Percentiles rank a stretch among this genome's conserved stretches.
phyloP scores from a whole-genome alignment of 2,113 vertebrate species.

The Pterocles orientalis region DNA sequence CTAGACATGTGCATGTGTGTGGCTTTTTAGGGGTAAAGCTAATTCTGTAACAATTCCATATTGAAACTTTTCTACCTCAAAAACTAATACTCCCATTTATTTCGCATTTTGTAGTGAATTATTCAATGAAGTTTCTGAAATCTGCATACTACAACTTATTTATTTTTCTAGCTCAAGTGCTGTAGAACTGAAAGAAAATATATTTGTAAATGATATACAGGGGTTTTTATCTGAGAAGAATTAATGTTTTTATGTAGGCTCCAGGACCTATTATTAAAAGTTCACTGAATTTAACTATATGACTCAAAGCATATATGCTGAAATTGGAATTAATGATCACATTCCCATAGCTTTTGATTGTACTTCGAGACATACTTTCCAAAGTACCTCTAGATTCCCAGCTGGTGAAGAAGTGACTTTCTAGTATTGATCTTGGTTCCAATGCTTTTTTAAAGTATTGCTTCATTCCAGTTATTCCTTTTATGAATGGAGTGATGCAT shows the following conservation, averaged over 20 bases:
- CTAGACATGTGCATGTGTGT: not conserved
- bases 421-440: not conserved
- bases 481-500: not conserved
- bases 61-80: constrained; percentile 48
- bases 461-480: constrained; percentile 28
- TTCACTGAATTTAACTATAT: constrained; percentile 52
- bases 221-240: constrained; percentile 59
- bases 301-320: constrained; percentile 1
- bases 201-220: constrained; percentile 31
- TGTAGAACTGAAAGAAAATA: constrained; percentile 57
- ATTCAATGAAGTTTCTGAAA: constrained; percentile 71
- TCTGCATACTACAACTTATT: constrained; percentile 53
- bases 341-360: not conserved
- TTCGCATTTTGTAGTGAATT: constrained; percentile 62
- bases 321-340: constrained; percentile 46
- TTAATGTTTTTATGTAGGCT: not conserved
- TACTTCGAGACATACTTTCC: not conserved
- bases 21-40: not conserved
- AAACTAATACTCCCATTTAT: constrained; percentile 56
- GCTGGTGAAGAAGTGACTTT: not conserved
- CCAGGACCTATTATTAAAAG: constrained; percentile 49
- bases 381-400: not conserved
- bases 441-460: constrained; percentile 6
- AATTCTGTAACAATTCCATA: constrained; percentile 7
- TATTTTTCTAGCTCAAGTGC: constrained; percentile 50